Conservation (phyloP, 2,888 invertebrate species). For the Hermaeophaga mercurialis region DNA sequence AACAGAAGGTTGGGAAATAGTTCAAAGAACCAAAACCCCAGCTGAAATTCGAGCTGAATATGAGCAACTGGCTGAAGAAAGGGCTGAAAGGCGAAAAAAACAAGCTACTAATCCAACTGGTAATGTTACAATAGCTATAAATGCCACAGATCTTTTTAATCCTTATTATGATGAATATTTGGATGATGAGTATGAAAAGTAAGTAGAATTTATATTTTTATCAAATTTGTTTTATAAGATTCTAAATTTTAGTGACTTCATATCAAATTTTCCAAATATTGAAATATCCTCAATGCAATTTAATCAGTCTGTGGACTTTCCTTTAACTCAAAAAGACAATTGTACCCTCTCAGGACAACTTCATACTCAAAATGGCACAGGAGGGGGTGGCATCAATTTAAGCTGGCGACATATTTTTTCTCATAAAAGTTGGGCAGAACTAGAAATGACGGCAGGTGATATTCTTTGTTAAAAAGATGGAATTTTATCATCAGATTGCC, state of each 20-base stretch:
- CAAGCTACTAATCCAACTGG: slow-evolving; percentile 93
- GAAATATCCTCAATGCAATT: slow-evolving; percentile 94
- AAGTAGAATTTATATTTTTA: slow-evolving; percentile 34
- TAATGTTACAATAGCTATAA: slow-evolving; percentile 82
- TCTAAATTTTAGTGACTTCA: slow-evolving; percentile 38
- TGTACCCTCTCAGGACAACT: slow-evolving; percentile 82
- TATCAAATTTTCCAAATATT: slow-evolving; percentile 67
- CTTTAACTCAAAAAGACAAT: slow-evolving; percentile 84
- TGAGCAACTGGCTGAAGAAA: slow-evolving; percentile 82
- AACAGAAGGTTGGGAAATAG: slow-evolving; percentile 95
- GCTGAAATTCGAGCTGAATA: slow-evolving; percentile 97
- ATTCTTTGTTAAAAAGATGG: neutral
- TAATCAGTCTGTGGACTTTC: slow-evolving; percentile 91
- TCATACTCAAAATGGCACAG: slow-evolving; percentile 87
- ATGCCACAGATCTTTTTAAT: slow-evolving; percentile 92
- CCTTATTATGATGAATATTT: slow-evolving; percentile 75
- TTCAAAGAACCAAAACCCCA: slow-evolving; percentile 89
- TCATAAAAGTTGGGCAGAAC: slow-evolving; percentile 86
- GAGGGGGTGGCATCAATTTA: slow-evolving; percentile 77
- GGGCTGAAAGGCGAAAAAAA: slow-evolving; percentile 85
- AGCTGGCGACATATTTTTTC: slow-evolving; percentile 79
- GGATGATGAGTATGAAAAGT: slow-evolving; percentile 55
- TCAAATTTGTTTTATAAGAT: too few relatives aligned
- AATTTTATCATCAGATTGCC: too few relatives aligned
- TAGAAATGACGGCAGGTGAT: slow-evolving; percentile 79